Conservation (phyloP, 1,140 invertebrate genomes). For the Colletes gigas region DNA sequence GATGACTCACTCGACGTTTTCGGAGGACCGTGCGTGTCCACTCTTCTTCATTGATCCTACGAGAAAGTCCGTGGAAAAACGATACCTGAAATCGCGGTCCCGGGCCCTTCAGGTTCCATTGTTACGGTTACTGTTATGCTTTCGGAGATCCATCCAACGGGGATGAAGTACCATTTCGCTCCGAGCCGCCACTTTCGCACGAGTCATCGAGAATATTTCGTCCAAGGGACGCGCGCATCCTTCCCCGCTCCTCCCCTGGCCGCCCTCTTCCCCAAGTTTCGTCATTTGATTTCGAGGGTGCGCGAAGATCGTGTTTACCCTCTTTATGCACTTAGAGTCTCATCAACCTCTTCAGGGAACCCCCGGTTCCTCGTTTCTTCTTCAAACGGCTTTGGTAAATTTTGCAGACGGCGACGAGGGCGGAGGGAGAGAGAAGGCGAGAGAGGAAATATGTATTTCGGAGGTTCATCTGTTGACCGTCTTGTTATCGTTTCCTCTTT, state of each 20-base stretch:
- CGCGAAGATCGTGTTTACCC: conserved; percentile 51
- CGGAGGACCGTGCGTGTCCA: too few species aligned
- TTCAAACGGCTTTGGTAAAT: conserved; percentile 36
- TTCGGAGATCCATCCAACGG: conserved; percentile 54
- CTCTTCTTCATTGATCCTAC: background rate
- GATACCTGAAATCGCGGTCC: conserved; percentile 57
- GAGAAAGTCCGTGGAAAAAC: conserved; percentile 26
- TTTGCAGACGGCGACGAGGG: background rate
- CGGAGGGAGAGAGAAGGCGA: background rate
- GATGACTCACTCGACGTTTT: too few species aligned
- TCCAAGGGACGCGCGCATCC: conserved; percentile 45
- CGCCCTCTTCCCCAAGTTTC: conserved; percentile 27
- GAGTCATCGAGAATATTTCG: conserved; percentile 65
- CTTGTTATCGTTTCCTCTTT: conserved; percentile 25
- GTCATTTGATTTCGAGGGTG: conserved; percentile 49
- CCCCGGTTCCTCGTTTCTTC: conserved; percentile 13
- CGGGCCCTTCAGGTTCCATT: conserved; percentile 51
- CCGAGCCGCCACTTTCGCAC: conserved; percentile 56
- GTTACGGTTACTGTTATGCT: conserved; percentile 61
- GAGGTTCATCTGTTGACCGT: conserved; percentile 11
- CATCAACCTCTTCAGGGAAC: conserved; percentile 39
- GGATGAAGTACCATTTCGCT: conserved; percentile 59
- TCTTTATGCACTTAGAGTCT: conserved; percentile 46
- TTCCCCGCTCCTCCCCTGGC: background rate
- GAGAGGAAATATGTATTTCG: conserved; percentile 13